phyloP scores from a whole-genome alignment of 2,888 invertebrate genomes.

The Sepiola atlantica region DNA sequence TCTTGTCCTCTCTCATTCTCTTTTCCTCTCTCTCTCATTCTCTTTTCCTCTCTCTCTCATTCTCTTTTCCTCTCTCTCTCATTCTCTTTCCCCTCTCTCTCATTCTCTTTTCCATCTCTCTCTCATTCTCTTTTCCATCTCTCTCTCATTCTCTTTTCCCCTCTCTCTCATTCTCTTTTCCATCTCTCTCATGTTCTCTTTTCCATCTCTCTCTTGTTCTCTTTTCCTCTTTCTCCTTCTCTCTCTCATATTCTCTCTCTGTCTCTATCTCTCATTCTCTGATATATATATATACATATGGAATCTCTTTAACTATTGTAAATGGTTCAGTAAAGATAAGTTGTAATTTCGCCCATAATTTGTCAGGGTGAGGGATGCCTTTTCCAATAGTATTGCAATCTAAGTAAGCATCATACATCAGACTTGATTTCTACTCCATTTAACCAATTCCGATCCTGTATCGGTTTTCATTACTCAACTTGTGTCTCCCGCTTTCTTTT shows the following conservation, averaged over 20 bases:
- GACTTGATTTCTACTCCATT: neutral
- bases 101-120: neutral
- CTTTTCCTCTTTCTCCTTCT: neutral
- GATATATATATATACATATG: too few relatives aligned
- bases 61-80: neutral
- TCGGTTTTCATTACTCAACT: too few relatives aligned
- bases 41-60: neutral
- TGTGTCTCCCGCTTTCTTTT: too few relatives aligned
- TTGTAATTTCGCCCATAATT: neutral
- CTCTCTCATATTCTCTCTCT: neutral
- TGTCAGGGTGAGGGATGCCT: neutral
- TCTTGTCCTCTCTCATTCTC: neutral
- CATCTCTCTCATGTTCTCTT: too few relatives aligned
- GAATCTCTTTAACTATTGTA: too few relatives aligned
- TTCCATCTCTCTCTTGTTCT: neutral
- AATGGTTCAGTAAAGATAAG: too few relatives aligned
- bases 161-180: too few relatives aligned
- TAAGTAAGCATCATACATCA: neutral
- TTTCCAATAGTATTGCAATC: neutral
- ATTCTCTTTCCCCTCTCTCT: neutral
- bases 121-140: too few relatives aligned
- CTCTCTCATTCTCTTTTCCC: too few relatives aligned
- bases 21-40: neutral
- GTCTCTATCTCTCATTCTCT: neutral
- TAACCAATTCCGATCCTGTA: too few relatives aligned